Conservation (phyloP, 2,888 invertebrate genomes). For the Yponomeuta evonymella region DNA sequence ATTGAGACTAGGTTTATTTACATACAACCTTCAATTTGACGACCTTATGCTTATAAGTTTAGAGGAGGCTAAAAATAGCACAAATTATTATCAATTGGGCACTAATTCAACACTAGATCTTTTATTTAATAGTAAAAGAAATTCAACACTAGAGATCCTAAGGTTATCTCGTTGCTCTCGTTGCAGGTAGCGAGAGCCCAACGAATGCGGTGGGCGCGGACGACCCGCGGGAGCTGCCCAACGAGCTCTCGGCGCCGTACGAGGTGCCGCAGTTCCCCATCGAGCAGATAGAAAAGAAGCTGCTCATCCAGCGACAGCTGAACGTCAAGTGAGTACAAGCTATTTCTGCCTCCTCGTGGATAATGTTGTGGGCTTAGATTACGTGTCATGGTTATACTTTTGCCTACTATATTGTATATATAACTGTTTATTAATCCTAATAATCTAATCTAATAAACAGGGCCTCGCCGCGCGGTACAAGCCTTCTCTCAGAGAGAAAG, state of each 20-base stretch:
- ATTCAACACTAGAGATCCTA: too few species aligned
- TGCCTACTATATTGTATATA: neutral
- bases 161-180: neutral
- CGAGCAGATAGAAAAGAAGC: conserved; percentile 95
- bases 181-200: conserved; percentile 84
- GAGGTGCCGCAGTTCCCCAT: conserved; percentile 99
- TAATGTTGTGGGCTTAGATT: too few species aligned
- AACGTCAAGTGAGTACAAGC: conserved; percentile 86
- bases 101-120: too few species aligned
- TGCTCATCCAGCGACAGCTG: conserved; percentile 91
- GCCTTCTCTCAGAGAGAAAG: too few species aligned
- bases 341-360: neutral
- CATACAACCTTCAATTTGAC: too few species aligned
- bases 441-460: too few species aligned
- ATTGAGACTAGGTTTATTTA: neutral
- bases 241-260: conserved; percentile 96
- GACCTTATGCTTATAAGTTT: too few species aligned
- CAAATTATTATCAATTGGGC: too few species aligned
- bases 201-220: conserved; percentile 76
- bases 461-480: too few species aligned
- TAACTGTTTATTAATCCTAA: neutral
- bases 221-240: conserved; percentile 79
- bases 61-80: too few species aligned
- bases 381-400: too few species aligned
- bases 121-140: too few species aligned